Evolutionary conservation across 2,113 vertebrate species (phyloP), one percentile per base, ranked within the genome.

Genomic region (Brachyhypopomus occidentalis): DNA sequence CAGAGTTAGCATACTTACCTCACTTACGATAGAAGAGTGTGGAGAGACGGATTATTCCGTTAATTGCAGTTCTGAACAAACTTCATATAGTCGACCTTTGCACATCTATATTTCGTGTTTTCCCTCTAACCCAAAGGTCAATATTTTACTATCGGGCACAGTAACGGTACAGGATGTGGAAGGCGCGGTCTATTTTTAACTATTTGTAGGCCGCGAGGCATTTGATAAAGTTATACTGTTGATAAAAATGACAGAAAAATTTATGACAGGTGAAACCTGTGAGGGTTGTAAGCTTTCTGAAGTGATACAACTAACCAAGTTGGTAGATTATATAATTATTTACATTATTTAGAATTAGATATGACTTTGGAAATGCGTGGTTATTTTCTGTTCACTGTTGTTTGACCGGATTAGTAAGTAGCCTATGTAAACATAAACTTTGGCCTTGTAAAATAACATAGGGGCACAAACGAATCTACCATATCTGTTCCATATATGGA

Each of bases 161-260:
- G 14, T 85, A 85, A 84, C 86, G 84, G 84, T 69, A 74, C 76
- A 84, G 81, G 59, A 81, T 83, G 75, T 75, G 12, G 66, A 80
- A 66, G 86, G 86, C 79, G 86, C 27, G 84, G 86, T 70, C 27
- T 85, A 8, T 5, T 3, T 8, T 87, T 84, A 85, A 87, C 86
- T 22, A 0, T 79, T 79, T 84, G 25, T 45, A 34, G 22, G 22
- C 66, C 84, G 19, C 6, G 3, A n/a, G 19, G 23, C 52, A 14
- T 16, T 23, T 0, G 22, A n/a, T 20, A 4, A 22, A 45, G 6
- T 52, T 14, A 0, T 14, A 5, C 45, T 52, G 12, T 52, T 14
- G 3, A 52, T 12, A n/a, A n/a, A n/a, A n/a, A n/a, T n/a, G n/a
- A n/a, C n/a, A n/a, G n/a, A n/a, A n/a, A n/a, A n/a, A n/a, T n/a